Evolutionary conservation across 2,888 invertebrate genomes (phyloP), one percentile per base, ranked within the genome.

Genomic region (Drosophila planitibia): DNA sequence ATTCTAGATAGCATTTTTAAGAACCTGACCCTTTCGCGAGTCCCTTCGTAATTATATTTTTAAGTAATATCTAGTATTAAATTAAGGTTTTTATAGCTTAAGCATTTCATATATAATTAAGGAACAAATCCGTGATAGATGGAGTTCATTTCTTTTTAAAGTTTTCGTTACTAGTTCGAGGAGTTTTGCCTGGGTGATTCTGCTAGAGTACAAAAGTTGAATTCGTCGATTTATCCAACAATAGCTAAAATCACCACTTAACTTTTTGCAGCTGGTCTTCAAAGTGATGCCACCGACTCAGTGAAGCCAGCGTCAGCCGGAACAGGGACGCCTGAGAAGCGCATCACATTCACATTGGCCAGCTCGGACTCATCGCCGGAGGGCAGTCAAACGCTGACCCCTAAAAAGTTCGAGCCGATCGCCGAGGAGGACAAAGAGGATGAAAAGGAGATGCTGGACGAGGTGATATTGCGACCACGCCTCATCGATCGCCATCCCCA

Each of bases 261-360:
- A 25, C 44, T 49, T 52, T 51, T 68, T 62, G 12, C 66, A 84
- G 84, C 82, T 65, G 85, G 88, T 57, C 80, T 88, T 4, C 77
- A 77, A 66, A 67, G 49, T 35, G 91, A 91, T 78, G 72, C 81
- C 10, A 84, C 82, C 22, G 91, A 92, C 55, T 79, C 88, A 0
- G 57, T 65, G 16, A 71, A 79, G n/a, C 14, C 63, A 1, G 58
- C 49, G 28, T 19, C 52, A 10, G 25, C 30, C 2, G 47, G 32
- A 28, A 16, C 53, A 4, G 28, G 35, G 0, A 64, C 85, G 7
- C 10, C 84, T 3, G 93, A 93, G 14, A 92, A 91, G 66, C 92
- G 91, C 10, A 93, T 93, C 14, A 92, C 85, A 0, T 93, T 93
- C 58, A 93, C 93, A 12, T 61, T 93, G 60, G 89, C 91, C 4